Evolutionary conservation across 2,888 invertebrate genomes (phyloP).

Genomic region (Xanthostigma xanthostigma): DNA sequence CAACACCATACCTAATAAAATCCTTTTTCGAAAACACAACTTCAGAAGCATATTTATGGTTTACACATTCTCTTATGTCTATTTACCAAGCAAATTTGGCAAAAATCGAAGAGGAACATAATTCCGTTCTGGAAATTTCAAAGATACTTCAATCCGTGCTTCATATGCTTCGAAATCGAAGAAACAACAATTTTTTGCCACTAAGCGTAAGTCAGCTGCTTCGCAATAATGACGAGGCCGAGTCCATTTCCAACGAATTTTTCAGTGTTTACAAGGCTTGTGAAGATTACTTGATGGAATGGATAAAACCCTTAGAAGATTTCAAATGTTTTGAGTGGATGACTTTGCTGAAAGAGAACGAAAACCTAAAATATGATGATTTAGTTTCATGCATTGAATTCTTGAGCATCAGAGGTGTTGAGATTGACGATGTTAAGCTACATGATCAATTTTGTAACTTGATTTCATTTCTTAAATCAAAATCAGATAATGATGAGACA

Average conservation of each 20-base stretch:
- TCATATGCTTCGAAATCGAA: too few species aligned
- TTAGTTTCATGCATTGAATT: constrained; percentile 9
- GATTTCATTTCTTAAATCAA: constrained; percentile 9
- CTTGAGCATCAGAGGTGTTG: constrained; percentile 3
- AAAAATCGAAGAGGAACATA: not conserved
- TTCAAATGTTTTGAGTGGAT: constrained; percentile 10
- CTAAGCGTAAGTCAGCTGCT: too few species aligned
- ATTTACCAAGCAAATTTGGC: too few species aligned
- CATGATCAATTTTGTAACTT: constrained; percentile 10
- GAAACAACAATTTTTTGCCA: too few species aligned
- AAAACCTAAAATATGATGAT: constrained; percentile 9
- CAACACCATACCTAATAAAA: constrained; percentile 2
- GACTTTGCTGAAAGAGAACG: constrained; percentile 8
- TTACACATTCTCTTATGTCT: not conserved
- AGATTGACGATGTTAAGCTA: constrained; percentile 9
- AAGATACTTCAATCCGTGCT: too few species aligned
- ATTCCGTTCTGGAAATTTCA: constrained; percentile 3
- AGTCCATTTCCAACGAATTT: too few species aligned
- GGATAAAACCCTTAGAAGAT: constrained; percentile 8
- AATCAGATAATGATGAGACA: constrained; percentile 7
- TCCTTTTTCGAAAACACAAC: constrained; percentile 3
- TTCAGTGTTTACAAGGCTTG: too few species aligned
- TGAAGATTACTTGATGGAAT: not conserved
- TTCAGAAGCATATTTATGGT: constrained; percentile 1
- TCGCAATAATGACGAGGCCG: too few species aligned